Percentiles rank a stretch among this genome's conserved stretches.
These are phyloP conservation scores for Arothron firmamentum DNA, from an alignment of 2,113 vertebrate genomes.

Conservation along the genomic window DNA sequence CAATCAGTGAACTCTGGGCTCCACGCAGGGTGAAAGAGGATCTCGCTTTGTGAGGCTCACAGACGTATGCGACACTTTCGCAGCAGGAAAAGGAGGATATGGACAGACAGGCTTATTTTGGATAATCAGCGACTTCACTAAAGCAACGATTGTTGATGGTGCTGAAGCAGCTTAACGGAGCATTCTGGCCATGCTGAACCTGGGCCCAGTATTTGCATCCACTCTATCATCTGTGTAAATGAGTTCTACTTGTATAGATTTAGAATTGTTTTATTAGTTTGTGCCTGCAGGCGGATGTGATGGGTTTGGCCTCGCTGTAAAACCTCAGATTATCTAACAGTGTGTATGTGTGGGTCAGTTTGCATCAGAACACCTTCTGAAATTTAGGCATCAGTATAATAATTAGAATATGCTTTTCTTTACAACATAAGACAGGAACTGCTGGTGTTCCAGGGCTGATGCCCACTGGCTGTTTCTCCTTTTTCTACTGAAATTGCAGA, in stretches of 20 bases:
- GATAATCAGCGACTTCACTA: constrained; percentile 57
- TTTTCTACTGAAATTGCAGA: too few relatives aligned
- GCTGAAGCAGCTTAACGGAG: constrained; percentile 23
- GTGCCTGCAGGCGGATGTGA: background rate
- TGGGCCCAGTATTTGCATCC: background rate
- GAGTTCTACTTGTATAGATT: background rate
- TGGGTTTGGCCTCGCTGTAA: constrained; percentile 45
- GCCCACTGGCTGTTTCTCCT: too few relatives aligned
- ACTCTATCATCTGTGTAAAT: background rate
- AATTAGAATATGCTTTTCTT: too few relatives aligned
- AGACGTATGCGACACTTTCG: constrained; percentile 59
- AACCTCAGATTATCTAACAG: constrained; percentile 32
- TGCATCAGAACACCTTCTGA: constrained; percentile 54
- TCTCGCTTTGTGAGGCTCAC: constrained; percentile 46
- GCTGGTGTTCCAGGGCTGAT: too few relatives aligned
- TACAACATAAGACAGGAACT: too few relatives aligned
- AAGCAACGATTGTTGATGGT: constrained; percentile 14
- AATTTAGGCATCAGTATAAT: too few relatives aligned
- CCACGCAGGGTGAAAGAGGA: constrained; percentile 34
- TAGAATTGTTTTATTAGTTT: background rate
- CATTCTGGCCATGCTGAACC: background rate
- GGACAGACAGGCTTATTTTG: constrained; percentile 53
- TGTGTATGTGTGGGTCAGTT: constrained; percentile 39
- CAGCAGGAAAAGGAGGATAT: constrained; percentile 35
- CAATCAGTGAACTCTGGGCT: constrained; percentile 64